Conservation (phyloP, 2,797 vertebrate genomes). For the Centroberyx gerrardi region DNA sequence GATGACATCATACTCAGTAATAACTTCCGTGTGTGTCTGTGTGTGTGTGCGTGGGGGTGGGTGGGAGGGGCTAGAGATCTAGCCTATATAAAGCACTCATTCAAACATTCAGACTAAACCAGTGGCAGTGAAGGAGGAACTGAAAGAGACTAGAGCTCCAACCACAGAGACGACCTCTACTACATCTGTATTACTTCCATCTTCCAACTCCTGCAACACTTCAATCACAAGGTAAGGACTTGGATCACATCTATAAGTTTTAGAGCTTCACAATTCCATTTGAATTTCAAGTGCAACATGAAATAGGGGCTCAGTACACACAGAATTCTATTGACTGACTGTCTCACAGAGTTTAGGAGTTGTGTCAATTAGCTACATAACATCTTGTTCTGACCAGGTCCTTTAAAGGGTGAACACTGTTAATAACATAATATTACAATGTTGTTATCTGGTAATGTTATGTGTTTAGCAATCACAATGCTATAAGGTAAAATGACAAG, state of each 20-base stretch:
- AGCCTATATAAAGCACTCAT: conserved; percentile 74
- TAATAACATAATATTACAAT: too few relatives aligned
- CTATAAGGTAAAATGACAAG: too few relatives aligned
- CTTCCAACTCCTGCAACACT: background rate
- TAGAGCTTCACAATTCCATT: background rate
- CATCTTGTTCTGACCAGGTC: too few relatives aligned
- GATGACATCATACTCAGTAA: conserved; percentile 76
- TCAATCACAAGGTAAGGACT: conserved; percentile 52
- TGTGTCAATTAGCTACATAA: too few relatives aligned
- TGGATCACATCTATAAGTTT: too few relatives aligned
- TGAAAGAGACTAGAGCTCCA: background rate
- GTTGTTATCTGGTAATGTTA: too few relatives aligned
- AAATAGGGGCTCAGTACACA: too few relatives aligned
- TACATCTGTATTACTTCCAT: background rate
- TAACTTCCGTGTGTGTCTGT: conserved; percentile 36
- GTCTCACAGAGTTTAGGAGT: too few relatives aligned
- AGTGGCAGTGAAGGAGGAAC: conserved; percentile 25
- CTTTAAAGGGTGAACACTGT: too few relatives aligned
- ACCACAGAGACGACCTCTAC: background rate
- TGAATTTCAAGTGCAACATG: too few relatives aligned
- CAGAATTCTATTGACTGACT: too few relatives aligned
- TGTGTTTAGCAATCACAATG: too few relatives aligned
- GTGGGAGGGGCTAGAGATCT: background rate
- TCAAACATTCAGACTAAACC: conserved; percentile 40
- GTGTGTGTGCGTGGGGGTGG: conserved; percentile 18